Conservation (phyloP, 2,888 invertebrate genomes). For the Esperia sulphurella region DNA sequence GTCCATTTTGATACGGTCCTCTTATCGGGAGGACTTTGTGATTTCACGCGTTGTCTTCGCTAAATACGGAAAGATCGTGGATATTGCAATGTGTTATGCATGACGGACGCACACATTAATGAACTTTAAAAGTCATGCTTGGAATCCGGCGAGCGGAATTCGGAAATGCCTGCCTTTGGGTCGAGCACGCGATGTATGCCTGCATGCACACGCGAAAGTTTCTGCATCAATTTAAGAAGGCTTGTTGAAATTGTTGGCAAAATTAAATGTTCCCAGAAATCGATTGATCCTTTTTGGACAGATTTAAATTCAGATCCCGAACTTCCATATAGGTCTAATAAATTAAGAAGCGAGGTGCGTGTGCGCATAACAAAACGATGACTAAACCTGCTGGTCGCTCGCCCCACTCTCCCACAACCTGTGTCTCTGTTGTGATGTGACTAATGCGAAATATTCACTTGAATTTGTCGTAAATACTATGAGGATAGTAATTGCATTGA, state of each 20-base stretch:
- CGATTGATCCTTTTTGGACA: constrained; percentile 4
- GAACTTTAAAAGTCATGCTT: background rate
- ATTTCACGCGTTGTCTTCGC: constrained; percentile 22
- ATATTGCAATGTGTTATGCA: background rate
- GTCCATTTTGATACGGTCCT: constrained; percentile 29
- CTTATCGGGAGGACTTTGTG: constrained; percentile 26
- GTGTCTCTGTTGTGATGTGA: constrained; percentile 18
- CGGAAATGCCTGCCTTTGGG: constrained; percentile 8
- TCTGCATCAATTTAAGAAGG: constrained; percentile 4
- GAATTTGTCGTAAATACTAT: background rate
- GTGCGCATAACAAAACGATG: constrained; percentile 66
- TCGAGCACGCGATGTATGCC: background rate
- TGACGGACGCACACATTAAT: background rate
- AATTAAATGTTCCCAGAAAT: constrained; percentile 21
- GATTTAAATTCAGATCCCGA: constrained; percentile 34
- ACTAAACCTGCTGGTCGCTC: constrained; percentile 43
- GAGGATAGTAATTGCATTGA: background rate
- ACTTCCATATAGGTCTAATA: constrained; percentile 39
- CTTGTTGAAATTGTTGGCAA: constrained; percentile 6
- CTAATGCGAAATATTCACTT: constrained; percentile 20
- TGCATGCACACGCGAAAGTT: background rate
- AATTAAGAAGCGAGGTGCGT: constrained; percentile 54
- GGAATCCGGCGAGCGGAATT: constrained; percentile 7
- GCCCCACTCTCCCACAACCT: constrained; percentile 24
- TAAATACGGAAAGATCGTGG: constrained; percentile 1